phyloP scores from a whole-genome alignment of 2,888 invertebrate species.

The Danaus chrysippus region DNA sequence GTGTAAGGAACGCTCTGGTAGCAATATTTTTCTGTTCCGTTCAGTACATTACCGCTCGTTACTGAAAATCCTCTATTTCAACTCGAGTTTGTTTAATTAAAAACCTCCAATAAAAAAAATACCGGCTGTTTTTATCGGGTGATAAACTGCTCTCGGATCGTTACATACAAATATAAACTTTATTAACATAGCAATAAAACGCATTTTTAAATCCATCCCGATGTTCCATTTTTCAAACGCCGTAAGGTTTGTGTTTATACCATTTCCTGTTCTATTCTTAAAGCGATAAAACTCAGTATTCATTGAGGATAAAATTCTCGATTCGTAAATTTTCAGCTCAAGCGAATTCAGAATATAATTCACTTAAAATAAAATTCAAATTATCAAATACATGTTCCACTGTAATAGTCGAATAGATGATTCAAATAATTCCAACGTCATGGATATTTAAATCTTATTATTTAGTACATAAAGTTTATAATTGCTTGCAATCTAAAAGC shows the following conservation, averaged over 20 bases:
- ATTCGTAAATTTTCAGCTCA: slow-evolving; percentile 32
- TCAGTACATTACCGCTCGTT: slow-evolving; percentile 50
- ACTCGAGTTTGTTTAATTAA: slow-evolving; percentile 70
- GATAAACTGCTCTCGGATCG: slow-evolving; percentile 58
- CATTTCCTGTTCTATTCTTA: slow-evolving; percentile 71
- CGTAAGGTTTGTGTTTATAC: slow-evolving; percentile 58
- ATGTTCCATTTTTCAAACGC: slow-evolving; percentile 45
- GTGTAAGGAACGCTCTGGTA: slow-evolving; percentile 20
- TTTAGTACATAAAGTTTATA: slow-evolving; percentile 4
- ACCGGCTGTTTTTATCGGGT: slow-evolving; percentile 67
- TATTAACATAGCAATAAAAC: slow-evolving; percentile 33
- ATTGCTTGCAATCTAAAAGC: not conserved
- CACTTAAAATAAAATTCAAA: slow-evolving; percentile 29
- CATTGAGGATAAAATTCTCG: slow-evolving; percentile 48
- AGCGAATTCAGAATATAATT: slow-evolving; percentile 29
- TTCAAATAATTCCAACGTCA: slow-evolving; percentile 7
- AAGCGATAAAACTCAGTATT: slow-evolving; percentile 65
- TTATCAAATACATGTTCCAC: slow-evolving; percentile 17
- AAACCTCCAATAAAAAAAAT: slow-evolving; percentile 73
- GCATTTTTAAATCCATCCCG: slow-evolving; percentile 29
- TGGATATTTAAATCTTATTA: slow-evolving; percentile 18
- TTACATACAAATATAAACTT: slow-evolving; percentile 39
- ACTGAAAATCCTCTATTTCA: slow-evolving; percentile 57
- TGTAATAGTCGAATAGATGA: slow-evolving; percentile 16
- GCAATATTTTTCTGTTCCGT: slow-evolving; percentile 43